Base-by-base conservation (phyloP, 2,888 invertebrate genomes). In the Plagodis dolabraria region DNA sequence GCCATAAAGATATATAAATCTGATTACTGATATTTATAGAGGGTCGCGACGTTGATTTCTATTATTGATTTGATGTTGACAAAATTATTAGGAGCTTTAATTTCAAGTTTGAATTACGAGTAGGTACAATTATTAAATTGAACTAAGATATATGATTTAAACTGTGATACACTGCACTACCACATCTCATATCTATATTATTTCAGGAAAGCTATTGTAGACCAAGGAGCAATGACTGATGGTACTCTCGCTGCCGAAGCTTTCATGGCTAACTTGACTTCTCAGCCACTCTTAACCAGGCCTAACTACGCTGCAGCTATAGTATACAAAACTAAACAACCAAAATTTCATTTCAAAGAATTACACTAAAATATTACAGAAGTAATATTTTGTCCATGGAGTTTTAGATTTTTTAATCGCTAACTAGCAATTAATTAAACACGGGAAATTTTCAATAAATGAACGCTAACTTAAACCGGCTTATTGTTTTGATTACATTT, bases 241-340 rank as follows among this genome's bases (percentile, higher is more conserved):
- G 44, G 45, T 2, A 52, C 40, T 0, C 10, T 38, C 6, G 6
- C 11, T 9, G 22, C 45, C 6, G 49, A 48, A 5, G 46, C 35
- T 42, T 53, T 53, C 36, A 35, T 56, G 11, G 12, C 36, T 34
- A 50, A 49, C 49, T 35, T 56, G 11, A 53, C 22, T 40, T 7
- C 35, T 7, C 34, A 46, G 33, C 33, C 57, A 10, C 22, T n/a
- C n/a, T 12, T 53, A 46, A 47, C 10, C 38, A 53, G 60, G 34
- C 60, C 60, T 5, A 40, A 2, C 5, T 56, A 57, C 34, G 52
- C 57, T 9, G 22, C 53, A 12, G 52, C 47, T n/a, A 44, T 57
- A 11, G 44, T 57, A 8, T 52, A 57, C 36, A 36, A 36, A 44
- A 47, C 36, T 9, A 52, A 47, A 43, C 35, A 2, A 33, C 5